phyloP scores from a whole-genome alignment of 2,888 invertebrate genomes.

The Disparrhopalites patrizii region DNA sequence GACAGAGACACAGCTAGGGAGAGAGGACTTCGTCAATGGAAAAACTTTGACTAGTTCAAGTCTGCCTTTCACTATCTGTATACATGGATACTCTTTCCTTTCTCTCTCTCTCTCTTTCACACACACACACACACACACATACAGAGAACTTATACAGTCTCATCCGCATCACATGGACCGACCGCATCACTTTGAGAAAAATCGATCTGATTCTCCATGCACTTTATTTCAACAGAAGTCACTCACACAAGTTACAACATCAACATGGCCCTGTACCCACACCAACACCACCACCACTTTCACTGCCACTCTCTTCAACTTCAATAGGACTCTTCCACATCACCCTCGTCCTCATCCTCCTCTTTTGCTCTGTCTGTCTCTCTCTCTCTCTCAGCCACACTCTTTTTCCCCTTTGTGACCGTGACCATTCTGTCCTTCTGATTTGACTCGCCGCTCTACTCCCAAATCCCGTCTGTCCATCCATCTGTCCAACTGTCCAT shows the following conservation, averaged over 20 bases:
- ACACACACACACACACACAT: conserved; percentile 4
- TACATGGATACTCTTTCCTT: no score
- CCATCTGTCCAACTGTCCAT: conserved; percentile 12
- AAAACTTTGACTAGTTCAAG: conserved; percentile 6
- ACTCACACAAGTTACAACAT: conserved; percentile 37
- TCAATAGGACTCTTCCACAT: background rate
- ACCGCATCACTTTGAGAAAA: conserved; percentile 30
- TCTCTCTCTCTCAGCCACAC: background rate
- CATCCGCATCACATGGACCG: conserved; percentile 18
- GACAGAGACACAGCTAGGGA: background rate
- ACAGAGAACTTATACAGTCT: background rate
- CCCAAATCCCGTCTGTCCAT: conserved; percentile 25
- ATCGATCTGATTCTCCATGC: conserved; percentile 37
- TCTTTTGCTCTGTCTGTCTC: conserved; percentile 5
- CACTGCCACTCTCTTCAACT: background rate
- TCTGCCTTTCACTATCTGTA: no score
- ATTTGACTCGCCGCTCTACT: conserved; percentile 19
- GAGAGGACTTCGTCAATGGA: conserved; percentile 4
- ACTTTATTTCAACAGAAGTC: conserved; percentile 40
- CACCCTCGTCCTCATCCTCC: background rate
- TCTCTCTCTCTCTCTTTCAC: background rate
- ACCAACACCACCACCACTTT: conserved; percentile 2
- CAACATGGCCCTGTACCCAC: conserved; percentile 27
- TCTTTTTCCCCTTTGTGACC: no score
- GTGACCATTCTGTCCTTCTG: conserved; percentile 8